Conservation (phyloP, 2,113 vertebrate genomes). For the Poeciliopsis occidentalis region DNA sequence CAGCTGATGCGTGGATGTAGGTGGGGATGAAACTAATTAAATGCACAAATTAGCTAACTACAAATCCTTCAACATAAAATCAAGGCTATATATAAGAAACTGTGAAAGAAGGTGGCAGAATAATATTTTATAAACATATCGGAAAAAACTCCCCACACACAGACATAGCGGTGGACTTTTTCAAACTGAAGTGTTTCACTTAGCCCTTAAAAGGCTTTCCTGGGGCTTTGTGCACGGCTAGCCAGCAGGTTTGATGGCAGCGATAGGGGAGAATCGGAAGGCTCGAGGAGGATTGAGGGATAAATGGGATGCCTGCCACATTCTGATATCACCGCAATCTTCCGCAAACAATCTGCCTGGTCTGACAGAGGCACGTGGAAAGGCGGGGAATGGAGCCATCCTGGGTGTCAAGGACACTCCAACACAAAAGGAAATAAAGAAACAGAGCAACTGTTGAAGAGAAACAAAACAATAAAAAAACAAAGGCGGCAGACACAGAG, state of each 20-base stretch:
- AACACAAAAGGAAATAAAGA: conserved; percentile 3
- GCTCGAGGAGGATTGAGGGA: conserved; percentile 53
- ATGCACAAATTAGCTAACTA: neutral
- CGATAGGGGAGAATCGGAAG: conserved; percentile 56
- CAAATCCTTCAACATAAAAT: neutral
- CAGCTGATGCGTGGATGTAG: conserved; percentile 19
- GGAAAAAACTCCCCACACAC: conserved; percentile 10
- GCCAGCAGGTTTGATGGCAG: conserved; percentile 63
- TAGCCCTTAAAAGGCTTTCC: conserved; percentile 53
- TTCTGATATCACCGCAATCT: conserved; percentile 66
- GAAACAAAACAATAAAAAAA: neutral
- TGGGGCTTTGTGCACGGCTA: conserved; percentile 50
- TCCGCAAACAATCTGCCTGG: conserved; percentile 55
- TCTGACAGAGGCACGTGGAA: conserved; percentile 16
- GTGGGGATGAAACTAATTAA: conserved; percentile 38
- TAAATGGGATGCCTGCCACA: conserved; percentile 63
- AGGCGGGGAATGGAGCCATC: conserved; percentile 6
- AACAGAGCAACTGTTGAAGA: too few relatives aligned
- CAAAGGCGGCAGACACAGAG: conserved; percentile 14
- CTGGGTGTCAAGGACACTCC: conserved; percentile 42
- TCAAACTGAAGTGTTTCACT: conserved; percentile 50
- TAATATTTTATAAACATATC: neutral
- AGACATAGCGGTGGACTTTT: neutral
- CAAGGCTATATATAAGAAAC: neutral
- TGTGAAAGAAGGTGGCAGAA: neutral